Evolutionary conservation across 2,113 vertebrate species (phyloP).

Genomic region (Neolamprologus sp.): DNA sequence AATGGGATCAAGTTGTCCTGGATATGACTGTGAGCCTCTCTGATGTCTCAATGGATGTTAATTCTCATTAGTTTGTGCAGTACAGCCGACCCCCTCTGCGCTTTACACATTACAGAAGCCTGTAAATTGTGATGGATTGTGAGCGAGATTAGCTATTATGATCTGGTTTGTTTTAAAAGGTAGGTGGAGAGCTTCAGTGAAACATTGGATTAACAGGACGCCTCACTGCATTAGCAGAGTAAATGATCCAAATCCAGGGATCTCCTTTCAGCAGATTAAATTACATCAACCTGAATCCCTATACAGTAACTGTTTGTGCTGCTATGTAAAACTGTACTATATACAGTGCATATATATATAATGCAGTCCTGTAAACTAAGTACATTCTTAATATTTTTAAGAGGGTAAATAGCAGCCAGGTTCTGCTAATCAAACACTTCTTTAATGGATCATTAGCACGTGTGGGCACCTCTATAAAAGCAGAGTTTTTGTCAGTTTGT

Average conservation of each 20-base stretch:
- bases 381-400: not conserved
- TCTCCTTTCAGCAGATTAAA: not conserved
- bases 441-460: not conserved
- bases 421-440: not conserved
- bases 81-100: not conserved
- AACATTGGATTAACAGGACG: not conserved
- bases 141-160: not conserved
- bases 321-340: not conserved
- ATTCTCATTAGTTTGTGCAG: not conserved
- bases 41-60: not conserved
- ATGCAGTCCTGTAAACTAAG: fast-evolving
- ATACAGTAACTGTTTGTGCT: not conserved
- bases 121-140: not conserved
- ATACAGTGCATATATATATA: not conserved
- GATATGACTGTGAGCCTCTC: not conserved
- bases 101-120: not conserved
- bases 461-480: not conserved
- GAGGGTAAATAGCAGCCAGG: not conserved
- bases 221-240: not conserved
- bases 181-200: not conserved
- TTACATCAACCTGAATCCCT: not conserved
- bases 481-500: not conserved
- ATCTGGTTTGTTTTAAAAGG: not conserved
- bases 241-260: not conserved
- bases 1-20: not conserved